A percentile compares a stretch with the other conserved stretches of the same genome.
Conservation (phyloP, 2,113 vertebrate species). For the Crotalus tigris region DNA sequence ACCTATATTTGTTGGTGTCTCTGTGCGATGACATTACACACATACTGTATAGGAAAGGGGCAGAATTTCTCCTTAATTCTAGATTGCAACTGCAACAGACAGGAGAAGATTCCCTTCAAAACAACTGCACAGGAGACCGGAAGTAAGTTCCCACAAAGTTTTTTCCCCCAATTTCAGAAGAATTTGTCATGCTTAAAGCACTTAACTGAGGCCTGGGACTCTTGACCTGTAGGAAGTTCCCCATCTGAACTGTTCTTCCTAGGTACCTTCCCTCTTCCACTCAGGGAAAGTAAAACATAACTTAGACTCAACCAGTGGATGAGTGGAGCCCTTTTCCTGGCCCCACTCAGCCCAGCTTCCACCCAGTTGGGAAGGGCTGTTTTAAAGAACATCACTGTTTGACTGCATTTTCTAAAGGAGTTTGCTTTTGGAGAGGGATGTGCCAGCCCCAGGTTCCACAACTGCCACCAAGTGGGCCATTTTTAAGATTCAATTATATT, state of each 20-base stretch:
- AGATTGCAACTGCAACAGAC: too few relatives aligned
- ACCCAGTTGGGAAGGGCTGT: neutral
- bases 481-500: neutral
- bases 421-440: neutral
- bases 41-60: neutral
- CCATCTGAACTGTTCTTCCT: neutral
- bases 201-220: neutral
- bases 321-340: neutral
- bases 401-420: neutral
- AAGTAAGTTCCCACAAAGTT: neutral
- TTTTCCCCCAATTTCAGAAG: neutral
- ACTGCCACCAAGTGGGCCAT: neutral
- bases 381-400: neutral
- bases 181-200: neutral
- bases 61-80: neutral
- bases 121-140: neutral
- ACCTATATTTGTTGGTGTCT: neutral
- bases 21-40: neutral
- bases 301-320: neutral
- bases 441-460: neutral
- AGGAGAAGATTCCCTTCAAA: neutral
- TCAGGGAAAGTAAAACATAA: neutral
- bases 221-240: neutral
- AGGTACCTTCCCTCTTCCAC: neutral
- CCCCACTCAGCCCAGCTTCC: neutral